A percentile compares a stretch with the other conserved stretches of the same genome.
Conservation (phyloP, 2,888 invertebrate genomes). For the Temnothorax rugatulus region DNA sequence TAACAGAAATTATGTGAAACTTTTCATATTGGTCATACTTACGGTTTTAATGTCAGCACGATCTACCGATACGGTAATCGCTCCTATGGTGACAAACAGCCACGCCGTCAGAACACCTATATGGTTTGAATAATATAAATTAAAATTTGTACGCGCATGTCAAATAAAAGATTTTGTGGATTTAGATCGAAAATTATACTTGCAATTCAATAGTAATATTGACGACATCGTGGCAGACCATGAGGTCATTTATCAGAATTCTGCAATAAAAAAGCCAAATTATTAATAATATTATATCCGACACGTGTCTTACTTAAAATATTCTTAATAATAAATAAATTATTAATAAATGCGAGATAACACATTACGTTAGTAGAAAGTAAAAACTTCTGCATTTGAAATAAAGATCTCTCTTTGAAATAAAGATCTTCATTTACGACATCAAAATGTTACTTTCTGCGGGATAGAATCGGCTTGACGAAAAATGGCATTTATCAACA, state of each 20-base stretch:
- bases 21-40: slow-evolving; percentile 63
- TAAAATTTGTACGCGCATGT: background rate
- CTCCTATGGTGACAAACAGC: slow-evolving; percentile 74
- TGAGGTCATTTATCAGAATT: slow-evolving; percentile 78
- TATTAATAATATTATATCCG: background rate
- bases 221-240: slow-evolving; percentile 82
- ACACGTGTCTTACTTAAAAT: background rate
- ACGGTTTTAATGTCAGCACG: slow-evolving; percentile 81
- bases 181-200: slow-evolving; percentile 60
- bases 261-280: slow-evolving; percentile 70
- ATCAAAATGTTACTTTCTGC: slow-evolving; percentile 1
- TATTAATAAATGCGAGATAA: background rate
- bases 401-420: background rate
- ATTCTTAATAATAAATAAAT: background rate
- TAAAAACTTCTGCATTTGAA: background rate
- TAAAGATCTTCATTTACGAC: background rate
- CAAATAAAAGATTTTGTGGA: background rate
- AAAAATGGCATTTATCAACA: slow-evolving; percentile 30
- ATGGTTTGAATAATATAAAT: slow-evolving; percentile 15
- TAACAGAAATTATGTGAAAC: background rate
- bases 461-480: background rate
- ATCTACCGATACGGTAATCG: slow-evolving; percentile 82
- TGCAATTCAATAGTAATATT: slow-evolving; percentile 75
- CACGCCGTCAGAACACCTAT: slow-evolving; percentile 78
- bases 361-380: background rate